These are phyloP conservation scores for Habroteleia sp. DNA, from an alignment of 2,888 invertebrate genomes.

Conservation along the genomic window DNA sequence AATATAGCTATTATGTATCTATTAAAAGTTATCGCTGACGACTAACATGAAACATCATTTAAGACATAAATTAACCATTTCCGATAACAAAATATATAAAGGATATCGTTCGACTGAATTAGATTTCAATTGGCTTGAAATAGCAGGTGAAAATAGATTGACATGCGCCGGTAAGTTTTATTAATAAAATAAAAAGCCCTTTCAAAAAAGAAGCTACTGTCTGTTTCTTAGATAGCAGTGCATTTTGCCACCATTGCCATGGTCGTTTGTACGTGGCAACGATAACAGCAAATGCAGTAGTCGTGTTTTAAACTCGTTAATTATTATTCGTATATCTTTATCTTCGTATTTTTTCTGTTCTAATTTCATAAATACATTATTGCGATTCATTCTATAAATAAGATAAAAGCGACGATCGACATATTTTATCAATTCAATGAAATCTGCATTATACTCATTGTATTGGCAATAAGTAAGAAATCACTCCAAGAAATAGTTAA, in stretches of 20 bases:
- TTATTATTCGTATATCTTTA: conserved; percentile 58
- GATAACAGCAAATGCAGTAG: conserved; percentile 63
- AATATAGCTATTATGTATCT: too few species aligned
- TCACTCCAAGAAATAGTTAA: conserved; percentile 5
- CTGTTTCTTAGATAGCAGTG: conserved; percentile 41
- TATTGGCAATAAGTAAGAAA: conserved; percentile 1
- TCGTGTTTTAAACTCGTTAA: conserved; percentile 60
- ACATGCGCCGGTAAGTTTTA: conserved; percentile 20
- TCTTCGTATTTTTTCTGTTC: conserved; percentile 51
- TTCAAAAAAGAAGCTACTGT: conserved; percentile 30
- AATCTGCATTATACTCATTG: conserved; percentile 9
- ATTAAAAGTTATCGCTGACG: too few species aligned
- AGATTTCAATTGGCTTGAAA: too few species aligned
- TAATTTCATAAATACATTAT: conserved; percentile 50
- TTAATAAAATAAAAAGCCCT: conserved; percentile 23
- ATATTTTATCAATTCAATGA: neutral
- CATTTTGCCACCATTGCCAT: conserved; percentile 56
- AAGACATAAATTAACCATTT: too few species aligned
- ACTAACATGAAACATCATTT: too few species aligned
- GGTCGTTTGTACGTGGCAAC: conserved; percentile 56
- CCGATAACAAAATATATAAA: too few species aligned
- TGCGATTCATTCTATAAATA: conserved; percentile 45
- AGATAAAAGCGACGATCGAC: conserved; percentile 16
- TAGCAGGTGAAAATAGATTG: conserved; percentile 41
- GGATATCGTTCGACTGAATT: too few species aligned